These are phyloP conservation scores for Epiblema foenella DNA, from an alignment of 2,888 invertebrate species.

Conservation along the genomic window DNA sequence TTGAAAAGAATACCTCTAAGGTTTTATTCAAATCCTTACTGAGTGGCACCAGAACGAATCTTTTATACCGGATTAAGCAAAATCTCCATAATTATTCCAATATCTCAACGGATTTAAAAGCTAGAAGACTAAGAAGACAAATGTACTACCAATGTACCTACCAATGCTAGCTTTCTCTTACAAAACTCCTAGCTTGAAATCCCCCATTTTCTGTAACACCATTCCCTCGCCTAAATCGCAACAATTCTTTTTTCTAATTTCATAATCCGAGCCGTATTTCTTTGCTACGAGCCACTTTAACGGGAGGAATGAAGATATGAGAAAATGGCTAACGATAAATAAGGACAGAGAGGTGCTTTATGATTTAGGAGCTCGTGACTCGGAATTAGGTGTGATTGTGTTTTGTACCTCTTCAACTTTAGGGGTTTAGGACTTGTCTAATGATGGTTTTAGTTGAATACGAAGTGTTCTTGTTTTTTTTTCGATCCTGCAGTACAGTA, in stretches of 20 bases:
- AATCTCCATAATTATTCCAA: constrained; percentile 3
- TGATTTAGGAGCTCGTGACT: constrained; percentile 37
- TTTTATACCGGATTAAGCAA: constrained; percentile 3
- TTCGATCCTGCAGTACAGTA: too few species aligned
- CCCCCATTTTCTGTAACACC: constrained; percentile 29
- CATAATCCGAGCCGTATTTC: constrained; percentile 46
- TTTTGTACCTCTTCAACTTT: constrained; percentile 7
- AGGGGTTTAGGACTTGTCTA: neutral
- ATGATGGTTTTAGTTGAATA: neutral
- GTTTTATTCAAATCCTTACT: neutral
- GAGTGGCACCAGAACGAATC: neutral
- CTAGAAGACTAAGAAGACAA: neutral
- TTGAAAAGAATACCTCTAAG: neutral
- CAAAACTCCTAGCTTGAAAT: neutral
- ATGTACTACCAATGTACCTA: neutral
- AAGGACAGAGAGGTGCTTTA: constrained; percentile 64
- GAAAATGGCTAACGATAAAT: constrained; percentile 73
- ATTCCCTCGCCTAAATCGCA: constrained; percentile 53
- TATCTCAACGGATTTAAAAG: neutral
- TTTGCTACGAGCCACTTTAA: constrained; percentile 51
- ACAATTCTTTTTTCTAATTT: constrained; percentile 63
- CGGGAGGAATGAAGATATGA: constrained; percentile 63
- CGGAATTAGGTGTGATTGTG: constrained; percentile 23
- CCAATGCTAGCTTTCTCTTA: neutral
- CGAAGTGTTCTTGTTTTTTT: too few species aligned